Evolutionary conservation across 2,113 vertebrate genomes (phyloP).

Genomic region (Anser cygnoides): DNA sequence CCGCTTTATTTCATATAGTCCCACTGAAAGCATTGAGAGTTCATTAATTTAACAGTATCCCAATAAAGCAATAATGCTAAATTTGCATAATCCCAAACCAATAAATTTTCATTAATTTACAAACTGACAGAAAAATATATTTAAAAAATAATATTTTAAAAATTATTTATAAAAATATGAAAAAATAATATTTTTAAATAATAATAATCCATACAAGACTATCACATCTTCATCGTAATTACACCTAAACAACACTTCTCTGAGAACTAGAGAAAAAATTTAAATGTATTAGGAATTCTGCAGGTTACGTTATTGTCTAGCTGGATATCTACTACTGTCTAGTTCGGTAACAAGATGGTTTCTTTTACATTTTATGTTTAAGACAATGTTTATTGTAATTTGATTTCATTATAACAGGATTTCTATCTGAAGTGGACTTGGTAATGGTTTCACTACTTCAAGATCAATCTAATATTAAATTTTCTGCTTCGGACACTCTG

Average conservation of each 20-base stretch:
- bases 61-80: not conserved
- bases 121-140: not conserved
- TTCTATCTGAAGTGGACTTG: constrained; percentile 65
- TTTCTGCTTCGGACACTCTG: constrained; percentile 71
- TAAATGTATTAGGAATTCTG: not conserved
- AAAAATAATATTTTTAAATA: not conserved
- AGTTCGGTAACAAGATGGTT: not conserved
- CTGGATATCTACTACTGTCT: not conserved
- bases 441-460: constrained; percentile 80
- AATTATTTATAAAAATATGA: not conserved
- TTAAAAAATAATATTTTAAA: not conserved
- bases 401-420: constrained; percentile 52
- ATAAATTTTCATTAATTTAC: not conserved
- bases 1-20: not conserved
- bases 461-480: constrained; percentile 75
- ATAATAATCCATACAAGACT: not conserved
- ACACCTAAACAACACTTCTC: not conserved
- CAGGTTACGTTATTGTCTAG: not conserved
- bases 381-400: not conserved
- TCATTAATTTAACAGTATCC: not conserved
- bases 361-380: not conserved
- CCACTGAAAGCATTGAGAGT: not conserved
- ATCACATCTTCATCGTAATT: not conserved
- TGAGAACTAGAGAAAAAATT: not conserved
- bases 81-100: not conserved